Evolutionary conservation across 2,797 vertebrate species (phyloP).

Genomic region (Sciurus carolinensis): DNA sequence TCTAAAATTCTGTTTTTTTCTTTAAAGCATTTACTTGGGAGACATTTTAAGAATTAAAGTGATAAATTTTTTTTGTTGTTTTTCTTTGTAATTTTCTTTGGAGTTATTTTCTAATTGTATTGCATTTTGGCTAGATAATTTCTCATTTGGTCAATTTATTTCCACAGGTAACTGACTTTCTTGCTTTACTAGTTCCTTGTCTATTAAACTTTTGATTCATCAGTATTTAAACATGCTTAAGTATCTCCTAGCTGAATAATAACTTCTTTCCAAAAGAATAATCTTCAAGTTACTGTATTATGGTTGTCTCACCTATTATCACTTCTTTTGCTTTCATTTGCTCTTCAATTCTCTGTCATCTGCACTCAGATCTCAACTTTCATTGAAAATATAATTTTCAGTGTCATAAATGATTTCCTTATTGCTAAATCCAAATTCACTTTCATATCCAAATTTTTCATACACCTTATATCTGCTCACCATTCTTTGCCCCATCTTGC

Average conservation of each 20-base stretch:
- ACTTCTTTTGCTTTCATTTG: neutral
- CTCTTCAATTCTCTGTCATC: neutral
- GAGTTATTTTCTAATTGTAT: neutral
- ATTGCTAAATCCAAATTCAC: neutral
- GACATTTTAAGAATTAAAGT: neutral
- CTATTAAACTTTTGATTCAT: neutral
- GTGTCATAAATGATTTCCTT: neutral
- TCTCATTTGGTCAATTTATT: neutral
- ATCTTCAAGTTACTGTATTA: neutral
- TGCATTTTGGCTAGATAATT: neutral
- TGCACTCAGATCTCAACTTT: neutral
- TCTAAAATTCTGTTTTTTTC: conserved; percentile 13
- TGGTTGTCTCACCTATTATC: neutral
- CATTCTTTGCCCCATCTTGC: neutral
- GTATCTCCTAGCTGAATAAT: conserved; percentile 8
- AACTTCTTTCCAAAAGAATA: neutral
- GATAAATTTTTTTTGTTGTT: neutral
- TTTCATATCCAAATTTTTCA: neutral
- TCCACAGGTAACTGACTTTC: neutral
- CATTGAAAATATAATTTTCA: neutral
- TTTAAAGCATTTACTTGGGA: neutral
- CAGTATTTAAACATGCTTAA: neutral
- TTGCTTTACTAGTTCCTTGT: neutral
- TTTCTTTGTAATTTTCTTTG: neutral
- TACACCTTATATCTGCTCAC: neutral